phyloP scores from a whole-genome alignment of 2,113 vertebrate genomes.

The Anas platyrhynchos region DNA sequence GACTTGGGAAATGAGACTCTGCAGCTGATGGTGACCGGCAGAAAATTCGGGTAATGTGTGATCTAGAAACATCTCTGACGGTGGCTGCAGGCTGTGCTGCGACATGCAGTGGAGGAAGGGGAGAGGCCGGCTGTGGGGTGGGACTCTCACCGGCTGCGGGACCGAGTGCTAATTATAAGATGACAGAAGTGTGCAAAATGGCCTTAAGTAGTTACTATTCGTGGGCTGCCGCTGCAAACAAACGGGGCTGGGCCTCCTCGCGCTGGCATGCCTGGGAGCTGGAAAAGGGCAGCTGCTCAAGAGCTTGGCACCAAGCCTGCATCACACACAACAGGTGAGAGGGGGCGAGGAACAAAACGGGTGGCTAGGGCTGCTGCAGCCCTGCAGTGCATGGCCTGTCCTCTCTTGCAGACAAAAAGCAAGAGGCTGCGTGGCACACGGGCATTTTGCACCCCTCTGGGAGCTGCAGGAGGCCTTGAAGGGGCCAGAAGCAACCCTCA shows the following conservation, averaged over 20 bases:
- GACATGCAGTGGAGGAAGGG: neutral
- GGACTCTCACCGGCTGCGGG: neutral
- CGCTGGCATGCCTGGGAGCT: neutral
- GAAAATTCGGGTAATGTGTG: neutral
- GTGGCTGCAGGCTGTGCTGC: neutral
- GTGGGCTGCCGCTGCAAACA: neutral
- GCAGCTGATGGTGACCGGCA: fast-evolving
- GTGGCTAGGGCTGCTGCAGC: fast-evolving
- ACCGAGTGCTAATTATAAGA: neutral
- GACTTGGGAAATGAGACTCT: neutral
- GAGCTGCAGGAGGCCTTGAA: neutral
- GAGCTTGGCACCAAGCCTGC: conserved; percentile 17
- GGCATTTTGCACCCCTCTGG: neutral
- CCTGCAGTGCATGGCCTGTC: neutral
- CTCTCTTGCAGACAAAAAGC: neutral
- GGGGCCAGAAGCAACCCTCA: neutral
- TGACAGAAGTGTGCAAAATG: neutral
- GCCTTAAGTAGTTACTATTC: neutral
- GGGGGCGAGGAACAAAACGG: fast-evolving
- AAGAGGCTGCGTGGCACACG: neutral
- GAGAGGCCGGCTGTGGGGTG: neutral
- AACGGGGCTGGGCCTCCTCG: neutral
- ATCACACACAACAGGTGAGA: conserved; percentile 21
- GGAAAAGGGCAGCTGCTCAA: conserved; percentile 23
- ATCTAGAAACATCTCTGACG: neutral